Conservation (phyloP, 2,797 vertebrate genomes). For the Aythya fuligula region DNA sequence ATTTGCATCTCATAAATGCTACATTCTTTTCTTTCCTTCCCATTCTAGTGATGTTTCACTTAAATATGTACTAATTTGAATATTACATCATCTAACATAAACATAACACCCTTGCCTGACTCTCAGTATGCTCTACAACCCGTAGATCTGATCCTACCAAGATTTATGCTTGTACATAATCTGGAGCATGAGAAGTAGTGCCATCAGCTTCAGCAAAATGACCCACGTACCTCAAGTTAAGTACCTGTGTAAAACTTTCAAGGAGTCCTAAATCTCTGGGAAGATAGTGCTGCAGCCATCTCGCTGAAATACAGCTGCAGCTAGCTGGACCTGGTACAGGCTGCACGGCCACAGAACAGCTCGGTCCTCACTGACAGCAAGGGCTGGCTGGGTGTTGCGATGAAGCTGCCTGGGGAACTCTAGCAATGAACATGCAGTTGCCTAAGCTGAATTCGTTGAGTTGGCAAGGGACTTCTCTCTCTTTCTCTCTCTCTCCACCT, state of each 20-base stretch:
- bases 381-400: not conserved
- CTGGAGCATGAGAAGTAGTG: not conserved
- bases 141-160: not conserved
- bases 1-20: not conserved
- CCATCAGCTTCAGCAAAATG: not conserved
- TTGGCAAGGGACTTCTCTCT: not conserved
- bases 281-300: not conserved
- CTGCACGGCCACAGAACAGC: not conserved
- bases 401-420: not conserved
- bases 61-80: not conserved
- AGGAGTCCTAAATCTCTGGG: not conserved
- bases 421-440: not conserved
- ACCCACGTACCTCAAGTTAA: not conserved
- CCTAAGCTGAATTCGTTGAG: not conserved
- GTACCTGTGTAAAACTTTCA: not conserved
- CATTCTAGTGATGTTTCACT: not conserved
- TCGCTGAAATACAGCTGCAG: not conserved
- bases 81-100: not conserved
- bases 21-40: not conserved
- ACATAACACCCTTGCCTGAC: not conserved
- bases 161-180: not conserved
- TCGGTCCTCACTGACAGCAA: rapidly evolving
- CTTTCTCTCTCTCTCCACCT: rapidly evolving
- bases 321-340: not conserved
- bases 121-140: not conserved